Evolutionary conservation across 35 echinoderm and acorn worm species (phyloP).

Genomic region (Acanthaster planci): DNA sequence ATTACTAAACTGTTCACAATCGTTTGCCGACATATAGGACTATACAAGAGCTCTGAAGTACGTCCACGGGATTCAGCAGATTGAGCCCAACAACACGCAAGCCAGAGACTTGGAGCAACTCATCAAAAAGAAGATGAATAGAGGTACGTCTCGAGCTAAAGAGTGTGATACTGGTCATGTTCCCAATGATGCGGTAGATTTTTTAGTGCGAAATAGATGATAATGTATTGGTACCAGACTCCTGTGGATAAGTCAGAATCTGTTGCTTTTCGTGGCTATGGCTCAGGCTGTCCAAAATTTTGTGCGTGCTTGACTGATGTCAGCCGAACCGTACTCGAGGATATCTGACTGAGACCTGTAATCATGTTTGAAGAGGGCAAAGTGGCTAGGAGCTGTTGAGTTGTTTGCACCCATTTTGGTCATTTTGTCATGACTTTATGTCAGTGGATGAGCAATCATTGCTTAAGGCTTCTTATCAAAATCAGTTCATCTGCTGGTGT

Average conservation of each 20-base stretch:
- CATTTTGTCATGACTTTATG: too few species aligned
- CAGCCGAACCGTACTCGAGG: too few species aligned
- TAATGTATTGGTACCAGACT: not conserved
- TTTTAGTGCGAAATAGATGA: not conserved
- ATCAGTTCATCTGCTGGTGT: too few species aligned
- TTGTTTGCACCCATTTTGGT: too few species aligned
- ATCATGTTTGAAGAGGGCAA: too few species aligned
- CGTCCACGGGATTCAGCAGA: slow-evolving; percentile 85
- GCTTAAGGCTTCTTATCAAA: too few species aligned
- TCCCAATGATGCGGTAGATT: not conserved
- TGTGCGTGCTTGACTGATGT: too few species aligned
- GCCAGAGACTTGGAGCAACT: slow-evolving; percentile 77
- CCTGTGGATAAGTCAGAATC: not conserved
- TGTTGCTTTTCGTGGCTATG: not conserved
- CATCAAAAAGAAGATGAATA: slow-evolving; percentile 95
- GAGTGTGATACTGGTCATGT: not conserved
- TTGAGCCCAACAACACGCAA: slow-evolving; percentile 95
- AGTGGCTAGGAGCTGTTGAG: too few species aligned
- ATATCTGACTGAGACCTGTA: too few species aligned
- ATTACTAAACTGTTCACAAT: not conserved
- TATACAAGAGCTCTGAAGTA: slow-evolving; percentile 90
- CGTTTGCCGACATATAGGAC: slow-evolving; percentile 55
- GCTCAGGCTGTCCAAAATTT: not conserved
- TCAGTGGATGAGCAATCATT: too few species aligned
- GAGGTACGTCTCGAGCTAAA: slow-evolving; percentile 56